Base-by-base conservation (phyloP, 2,113 vertebrate genomes). In the Dermatemys mawii region DNA sequence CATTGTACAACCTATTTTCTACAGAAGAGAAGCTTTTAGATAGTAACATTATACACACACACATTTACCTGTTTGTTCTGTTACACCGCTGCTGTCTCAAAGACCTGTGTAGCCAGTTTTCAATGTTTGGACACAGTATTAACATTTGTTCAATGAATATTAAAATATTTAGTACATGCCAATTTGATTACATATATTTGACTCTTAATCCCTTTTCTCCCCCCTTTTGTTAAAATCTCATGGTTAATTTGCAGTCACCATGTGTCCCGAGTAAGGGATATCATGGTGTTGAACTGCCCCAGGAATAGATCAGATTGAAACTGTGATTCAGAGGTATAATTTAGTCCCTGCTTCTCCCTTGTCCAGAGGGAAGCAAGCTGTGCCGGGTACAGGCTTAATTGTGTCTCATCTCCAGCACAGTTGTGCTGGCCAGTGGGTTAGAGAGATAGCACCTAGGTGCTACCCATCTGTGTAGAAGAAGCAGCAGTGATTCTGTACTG, bases 1-100 rank as follows among this genome's bases (percentile, higher is more conserved):
- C 90, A 38, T 76, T 46, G 41, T 84, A 92, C 78, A 83, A 76
- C 90, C 57, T 3, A 21, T 97, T 98, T 96, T 90, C 86, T 87
- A 13, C 11, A 87, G 54, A 57, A 93, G 17, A 95, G 60, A 96
- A 57, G 55, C 19, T 89, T 95, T 96, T 76, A 93, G 41, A 27
- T 70, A 44, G 51, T 51, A 53, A 60, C 38, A 26, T 26, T 70
- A 41, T 24, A 11, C 49, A 32, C 46, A 63, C 5, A 26, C 57
- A 88, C 21, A 84, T 9, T 87, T 38, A 54, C 63, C 48, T 51
- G 89, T 93, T 44, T 21, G 9, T 78, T 53, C 41, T 88, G 1
- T 63, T 54, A 3, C 54, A 41, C 48, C 55, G 12, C 4, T 67
- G 26, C 67, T 21, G 4, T 29, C 14, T 76, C 0, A 51, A 1